Conservation (phyloP, 1,140 invertebrate species). For the Sarcophaga bullata region DNA sequence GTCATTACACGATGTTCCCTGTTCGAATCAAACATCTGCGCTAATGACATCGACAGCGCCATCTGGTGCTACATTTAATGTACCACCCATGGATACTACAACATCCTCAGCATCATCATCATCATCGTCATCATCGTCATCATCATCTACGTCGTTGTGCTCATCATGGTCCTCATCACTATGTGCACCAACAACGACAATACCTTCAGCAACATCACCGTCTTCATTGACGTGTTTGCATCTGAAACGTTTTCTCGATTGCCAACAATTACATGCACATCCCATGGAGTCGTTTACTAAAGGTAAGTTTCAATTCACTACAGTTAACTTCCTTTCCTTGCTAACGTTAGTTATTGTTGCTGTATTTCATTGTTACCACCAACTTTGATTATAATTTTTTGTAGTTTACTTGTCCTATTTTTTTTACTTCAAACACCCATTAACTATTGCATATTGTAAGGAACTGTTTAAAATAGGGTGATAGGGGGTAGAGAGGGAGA, state of each 20-base stretch:
- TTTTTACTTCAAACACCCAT: neutral
- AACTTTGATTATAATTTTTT: neutral
- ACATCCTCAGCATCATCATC: conserved; percentile 20
- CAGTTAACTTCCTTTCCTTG: neutral
- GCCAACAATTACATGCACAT: conserved; percentile 52
- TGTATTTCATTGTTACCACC: neutral
- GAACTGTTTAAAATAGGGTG: neutral
- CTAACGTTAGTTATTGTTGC: neutral
- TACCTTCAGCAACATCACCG: conserved; percentile 29
- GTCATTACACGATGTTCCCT: conserved; percentile 44
- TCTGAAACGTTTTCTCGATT: conserved; percentile 57
- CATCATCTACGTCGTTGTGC: conserved; percentile 10
- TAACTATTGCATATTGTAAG: conserved; percentile 10
- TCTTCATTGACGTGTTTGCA: conserved; percentile 53
- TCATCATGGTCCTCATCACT: conserved; percentile 60
- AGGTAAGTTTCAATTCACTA: conserved; percentile 41
- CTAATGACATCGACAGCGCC: conserved; percentile 57
- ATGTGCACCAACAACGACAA: conserved; percentile 31
- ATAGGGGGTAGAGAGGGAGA: no score
- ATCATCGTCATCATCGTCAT: conserved; percentile 12
- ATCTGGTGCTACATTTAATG: conserved; percentile 53
- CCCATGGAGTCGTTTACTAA: conserved; percentile 44
- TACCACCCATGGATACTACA: conserved; percentile 53
- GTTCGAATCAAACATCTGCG: conserved; percentile 54
- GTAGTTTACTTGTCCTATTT: neutral